Evolutionary conservation across 2,888 invertebrate species (phyloP).

Genomic region (Argyra leucocephala): DNA sequence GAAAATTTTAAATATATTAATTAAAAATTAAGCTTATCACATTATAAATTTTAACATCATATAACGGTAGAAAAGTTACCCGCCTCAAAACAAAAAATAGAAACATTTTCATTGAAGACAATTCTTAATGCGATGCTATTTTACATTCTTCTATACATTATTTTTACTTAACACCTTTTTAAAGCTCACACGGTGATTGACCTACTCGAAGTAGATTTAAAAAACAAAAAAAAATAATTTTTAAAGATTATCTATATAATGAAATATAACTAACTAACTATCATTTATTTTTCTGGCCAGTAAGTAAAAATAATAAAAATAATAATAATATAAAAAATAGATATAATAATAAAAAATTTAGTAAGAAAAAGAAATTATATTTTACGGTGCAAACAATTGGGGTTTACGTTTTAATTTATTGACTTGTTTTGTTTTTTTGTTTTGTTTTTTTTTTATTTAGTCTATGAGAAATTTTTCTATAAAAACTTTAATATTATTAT

Average conservation of each 20-base stretch:
- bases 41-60: no score
- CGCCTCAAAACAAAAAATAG: no score
- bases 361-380: neutral
- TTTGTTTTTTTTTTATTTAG: neutral
- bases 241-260: neutral
- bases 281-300: neutral
- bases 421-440: no score
- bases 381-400: slow-evolving; percentile 1
- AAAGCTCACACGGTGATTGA: slow-evolving; percentile 5
- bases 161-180: neutral
- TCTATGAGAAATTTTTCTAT: no score
- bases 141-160: no score
- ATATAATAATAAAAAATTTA: neutral
- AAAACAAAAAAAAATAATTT: no score
- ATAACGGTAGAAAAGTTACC: no score
- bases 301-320: neutral
- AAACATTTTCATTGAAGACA: no score
- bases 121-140: no score
- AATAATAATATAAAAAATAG: neutral
- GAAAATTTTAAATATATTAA: no score
- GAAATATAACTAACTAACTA: neutral
- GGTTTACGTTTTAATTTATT: neutral
- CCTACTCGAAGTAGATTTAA: neutral
- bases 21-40: no score
- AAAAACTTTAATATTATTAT: no score